Evolutionary conservation across 2,113 vertebrate genomes (phyloP).

Genomic region (Cyphomyrus discorhynchus): DNA sequence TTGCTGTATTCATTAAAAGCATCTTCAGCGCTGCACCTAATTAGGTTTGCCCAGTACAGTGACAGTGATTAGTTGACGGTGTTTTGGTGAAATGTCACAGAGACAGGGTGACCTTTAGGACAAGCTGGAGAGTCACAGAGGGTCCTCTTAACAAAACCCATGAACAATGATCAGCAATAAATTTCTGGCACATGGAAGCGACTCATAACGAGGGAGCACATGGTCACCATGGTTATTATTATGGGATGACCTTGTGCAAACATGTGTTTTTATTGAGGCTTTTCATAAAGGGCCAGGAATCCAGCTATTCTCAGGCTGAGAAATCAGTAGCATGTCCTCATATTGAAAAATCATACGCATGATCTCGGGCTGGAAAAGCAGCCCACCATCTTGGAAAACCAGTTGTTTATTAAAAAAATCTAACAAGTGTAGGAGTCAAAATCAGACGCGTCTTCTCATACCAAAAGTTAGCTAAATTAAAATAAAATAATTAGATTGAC

Average conservation of each 20-base stretch:
- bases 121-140: slow-evolving; percentile 22
- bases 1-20: neutral
- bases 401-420: neutral
- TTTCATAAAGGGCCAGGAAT: slow-evolving; percentile 6
- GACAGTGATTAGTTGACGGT: slow-evolving; percentile 16
- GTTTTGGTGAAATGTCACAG: neutral
- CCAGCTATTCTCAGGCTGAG: neutral
- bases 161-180: slow-evolving; percentile 23
- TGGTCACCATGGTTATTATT: slow-evolving; percentile 24
- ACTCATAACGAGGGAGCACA: neutral
- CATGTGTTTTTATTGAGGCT: slow-evolving; percentile 25
- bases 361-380: too few relatives aligned
- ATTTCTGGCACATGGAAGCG: slow-evolving; percentile 19
- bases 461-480: neutral
- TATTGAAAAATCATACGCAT: neutral
- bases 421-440: neutral
- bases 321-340: neutral
- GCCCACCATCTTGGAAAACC: neutral
- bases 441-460: neutral
- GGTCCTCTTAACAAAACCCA: slow-evolving; percentile 23
- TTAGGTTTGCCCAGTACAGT: slow-evolving; percentile 3
- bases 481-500: neutral
- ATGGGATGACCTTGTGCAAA: slow-evolving; percentile 28
- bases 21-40: slow-evolving; percentile 2
- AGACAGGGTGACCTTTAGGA: slow-evolving; percentile 23